A percentile compares a stretch with the other conserved stretches of the same genome.
Conservation (phyloP, 2,797 vertebrate genomes). For the Alauda arvensis region DNA sequence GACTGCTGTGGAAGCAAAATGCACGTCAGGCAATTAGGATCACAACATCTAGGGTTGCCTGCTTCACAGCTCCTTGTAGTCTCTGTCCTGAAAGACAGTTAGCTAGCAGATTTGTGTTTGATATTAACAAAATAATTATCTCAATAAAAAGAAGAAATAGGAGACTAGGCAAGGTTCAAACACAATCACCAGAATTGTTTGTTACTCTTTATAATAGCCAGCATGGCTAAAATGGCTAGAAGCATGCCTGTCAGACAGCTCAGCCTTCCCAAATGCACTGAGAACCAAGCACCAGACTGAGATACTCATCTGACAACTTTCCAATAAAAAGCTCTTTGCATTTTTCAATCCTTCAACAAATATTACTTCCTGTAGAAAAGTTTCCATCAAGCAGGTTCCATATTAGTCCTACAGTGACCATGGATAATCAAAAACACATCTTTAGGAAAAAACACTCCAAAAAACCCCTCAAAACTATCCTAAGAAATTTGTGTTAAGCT, state of each 20-base stretch:
- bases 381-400: neutral
- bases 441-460: neutral
- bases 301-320: neutral
- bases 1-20: neutral
- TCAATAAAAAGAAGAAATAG: neutral
- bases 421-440: neutral
- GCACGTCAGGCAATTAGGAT: neutral
- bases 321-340: neutral
- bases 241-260: neutral
- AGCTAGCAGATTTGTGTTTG: neutral
- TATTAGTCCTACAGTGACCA: neutral
- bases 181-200: neutral
- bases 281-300: neutral
- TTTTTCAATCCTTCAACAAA: neutral
- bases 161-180: neutral
- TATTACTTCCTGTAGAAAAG: neutral
- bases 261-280: neutral
- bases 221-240: neutral
- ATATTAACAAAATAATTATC: neutral
- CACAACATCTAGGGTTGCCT: neutral
- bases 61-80: neutral
- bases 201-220: neutral
- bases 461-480: fast-evolving
- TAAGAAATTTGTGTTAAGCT: neutral
- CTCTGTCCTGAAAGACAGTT: neutral